Conservation (phyloP, 2,888 invertebrate genomes). For the Epistrophe grossulariae region DNA sequence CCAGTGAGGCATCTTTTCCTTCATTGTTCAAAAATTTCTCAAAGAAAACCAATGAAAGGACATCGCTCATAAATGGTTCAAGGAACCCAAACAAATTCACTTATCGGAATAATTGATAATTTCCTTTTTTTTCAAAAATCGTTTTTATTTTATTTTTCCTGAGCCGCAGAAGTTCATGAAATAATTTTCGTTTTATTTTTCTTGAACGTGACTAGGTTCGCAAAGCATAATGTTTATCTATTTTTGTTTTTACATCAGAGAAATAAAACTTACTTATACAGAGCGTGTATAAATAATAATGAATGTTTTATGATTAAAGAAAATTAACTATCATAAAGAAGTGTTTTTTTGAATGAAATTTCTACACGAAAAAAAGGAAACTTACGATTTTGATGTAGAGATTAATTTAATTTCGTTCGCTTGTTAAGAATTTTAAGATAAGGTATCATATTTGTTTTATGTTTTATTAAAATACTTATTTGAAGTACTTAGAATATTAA, state of each 20-base stretch:
- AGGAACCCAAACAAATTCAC: conserved; percentile 17
- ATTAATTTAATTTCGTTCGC: neutral
- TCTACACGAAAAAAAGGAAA: neutral
- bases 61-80: conserved; percentile 28
- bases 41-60: conserved; percentile 37
- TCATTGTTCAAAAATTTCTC: conserved; percentile 25
- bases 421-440: neutral
- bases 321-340: conserved; percentile 18
- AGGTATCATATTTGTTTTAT: neutral
- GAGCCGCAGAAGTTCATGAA: conserved; percentile 36
- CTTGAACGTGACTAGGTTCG: conserved; percentile 49
- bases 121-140: conserved; percentile 43
- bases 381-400: neutral
- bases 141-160: conserved; percentile 12
- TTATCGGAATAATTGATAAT: conserved; percentile 65
- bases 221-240: conserved; percentile 5
- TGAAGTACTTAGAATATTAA: neutral
- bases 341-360: neutral
- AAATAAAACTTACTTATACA: conserved; percentile 15
- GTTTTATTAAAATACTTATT: too few species aligned
- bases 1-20: neutral
- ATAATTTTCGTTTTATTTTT: conserved; percentile 23
- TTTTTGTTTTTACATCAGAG: neutral
- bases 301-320: conserved; percentile 24
- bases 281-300: conserved; percentile 5